A percentile compares a stretch with the other conserved stretches of the same genome.
Evolutionary conservation across 1,140 invertebrate species (phyloP).

Genomic region (Temnothorax longispinosus): DNA sequence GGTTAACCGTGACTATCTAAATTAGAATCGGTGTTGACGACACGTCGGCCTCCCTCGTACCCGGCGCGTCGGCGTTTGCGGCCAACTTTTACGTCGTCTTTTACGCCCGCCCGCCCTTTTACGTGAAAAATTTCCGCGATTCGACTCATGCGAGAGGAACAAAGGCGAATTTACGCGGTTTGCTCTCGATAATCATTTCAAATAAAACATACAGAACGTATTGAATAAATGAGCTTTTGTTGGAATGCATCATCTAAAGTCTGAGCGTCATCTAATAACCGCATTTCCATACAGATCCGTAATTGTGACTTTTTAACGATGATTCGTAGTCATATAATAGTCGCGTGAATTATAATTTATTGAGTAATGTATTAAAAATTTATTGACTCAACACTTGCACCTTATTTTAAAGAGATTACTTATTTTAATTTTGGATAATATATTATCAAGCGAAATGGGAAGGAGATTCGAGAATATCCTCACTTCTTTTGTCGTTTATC

Average conservation of each 20-base stretch:
- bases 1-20: slow-evolving; percentile 83
- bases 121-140: slow-evolving; percentile 27
- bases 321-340: neutral
- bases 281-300: neutral
- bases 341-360: neutral
- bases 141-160: neutral
- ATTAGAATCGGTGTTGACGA: slow-evolving; percentile 81
- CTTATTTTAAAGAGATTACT: neutral
- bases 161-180: neutral
- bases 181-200: neutral
- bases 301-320: neutral
- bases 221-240: neutral
- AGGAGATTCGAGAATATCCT: neutral
- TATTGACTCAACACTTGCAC: neutral
- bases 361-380: neutral
- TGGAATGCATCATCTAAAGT: neutral
- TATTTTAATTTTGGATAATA: neutral
- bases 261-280: neutral
- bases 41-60: slow-evolving; percentile 55
- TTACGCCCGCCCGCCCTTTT: slow-evolving; percentile 35
- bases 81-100: slow-evolving; percentile 53
- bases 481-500: neutral
- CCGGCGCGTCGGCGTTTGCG: slow-evolving; percentile 43
- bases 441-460: neutral
- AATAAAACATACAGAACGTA: neutral